Conservation (phyloP, 2,113 vertebrate genomes). For the Entosphenus tridentatus region DNA sequence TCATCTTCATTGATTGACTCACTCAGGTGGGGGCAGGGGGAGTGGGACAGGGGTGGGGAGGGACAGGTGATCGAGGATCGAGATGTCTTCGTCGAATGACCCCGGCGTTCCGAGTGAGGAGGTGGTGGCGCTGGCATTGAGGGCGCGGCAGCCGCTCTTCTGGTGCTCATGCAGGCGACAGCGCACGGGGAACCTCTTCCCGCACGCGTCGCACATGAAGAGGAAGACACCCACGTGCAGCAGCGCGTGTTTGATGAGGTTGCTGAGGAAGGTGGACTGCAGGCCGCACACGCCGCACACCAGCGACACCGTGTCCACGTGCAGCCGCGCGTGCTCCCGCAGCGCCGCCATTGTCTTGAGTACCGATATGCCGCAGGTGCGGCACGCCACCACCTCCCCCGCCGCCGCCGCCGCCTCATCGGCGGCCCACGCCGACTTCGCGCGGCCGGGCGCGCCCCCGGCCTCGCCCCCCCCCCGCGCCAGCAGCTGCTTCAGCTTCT, state of each 20-base stretch:
- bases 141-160: slow-evolving; percentile 27
- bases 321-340: slow-evolving; percentile 44
- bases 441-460: not conserved
- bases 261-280: slow-evolving; percentile 43
- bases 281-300: slow-evolving; percentile 52
- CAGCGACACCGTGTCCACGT: slow-evolving; percentile 41
- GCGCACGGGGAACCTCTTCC: slow-evolving; percentile 59
- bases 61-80: too few relatives aligned
- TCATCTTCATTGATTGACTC: too few relatives aligned
- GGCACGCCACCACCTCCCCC: slow-evolving; percentile 25
- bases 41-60: too few relatives aligned
- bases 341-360: slow-evolving; percentile 46
- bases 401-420: not conserved
- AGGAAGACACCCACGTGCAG: slow-evolving; percentile 69
- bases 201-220: slow-evolving; percentile 79
- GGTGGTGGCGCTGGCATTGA: too few relatives aligned
- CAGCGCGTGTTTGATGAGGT: slow-evolving; percentile 41
- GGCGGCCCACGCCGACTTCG: not conserved
- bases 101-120: too few relatives aligned
- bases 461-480: not conserved
- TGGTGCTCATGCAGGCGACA: slow-evolving; percentile 60
- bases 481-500: not conserved
- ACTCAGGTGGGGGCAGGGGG: too few relatives aligned
- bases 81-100: too few relatives aligned
- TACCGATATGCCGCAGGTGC: slow-evolving; percentile 44